Conservation (phyloP, 2,888 invertebrate species). For the Pollenia amentaria region DNA sequence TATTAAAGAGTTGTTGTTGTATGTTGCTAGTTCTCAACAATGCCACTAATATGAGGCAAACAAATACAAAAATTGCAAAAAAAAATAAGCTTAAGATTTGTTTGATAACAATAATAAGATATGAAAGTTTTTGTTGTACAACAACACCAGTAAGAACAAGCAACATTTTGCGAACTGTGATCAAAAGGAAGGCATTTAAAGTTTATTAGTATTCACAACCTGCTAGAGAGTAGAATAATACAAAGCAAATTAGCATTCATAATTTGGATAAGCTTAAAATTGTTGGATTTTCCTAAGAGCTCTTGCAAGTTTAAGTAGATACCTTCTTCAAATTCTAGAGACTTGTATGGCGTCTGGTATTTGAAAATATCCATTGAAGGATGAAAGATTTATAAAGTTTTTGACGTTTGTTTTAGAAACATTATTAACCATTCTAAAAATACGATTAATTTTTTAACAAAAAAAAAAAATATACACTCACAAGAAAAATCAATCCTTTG, state of each 20-base stretch:
- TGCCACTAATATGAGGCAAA: constrained; percentile 29
- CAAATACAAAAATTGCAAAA: constrained; percentile 4
- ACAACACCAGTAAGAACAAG: constrained; percentile 13
- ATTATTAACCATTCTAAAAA: too few species aligned
- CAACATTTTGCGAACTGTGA: constrained; percentile 1
- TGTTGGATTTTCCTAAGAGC: neutral
- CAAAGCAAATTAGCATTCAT: constrained; percentile 62
- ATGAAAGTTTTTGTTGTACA: constrained; percentile 31
- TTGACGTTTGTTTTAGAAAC: too few species aligned
- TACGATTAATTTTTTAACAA: too few species aligned
- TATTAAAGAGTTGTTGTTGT: constrained; percentile 61
- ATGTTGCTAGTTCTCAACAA: constrained; percentile 35
- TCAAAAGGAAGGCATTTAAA: constrained; percentile 43
- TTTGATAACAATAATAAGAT: constrained; percentile 55
- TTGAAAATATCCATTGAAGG: too few species aligned
- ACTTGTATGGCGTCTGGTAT: too few species aligned
- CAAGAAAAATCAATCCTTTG: too few species aligned
- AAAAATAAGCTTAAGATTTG: constrained; percentile 34
- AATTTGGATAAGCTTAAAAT: constrained; percentile 53
- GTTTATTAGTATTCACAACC: constrained; percentile 59
- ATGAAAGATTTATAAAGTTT: too few species aligned
- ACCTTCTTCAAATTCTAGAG: too few species aligned
- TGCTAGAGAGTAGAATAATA: constrained; percentile 40
- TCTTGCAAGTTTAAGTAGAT: neutral
- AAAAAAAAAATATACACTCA: too few species aligned